Evolutionary conservation across 2,888 invertebrate species (phyloP), one percentile per base, ranked within the genome.

Genomic region (Hypselothyrea guttata): DNA sequence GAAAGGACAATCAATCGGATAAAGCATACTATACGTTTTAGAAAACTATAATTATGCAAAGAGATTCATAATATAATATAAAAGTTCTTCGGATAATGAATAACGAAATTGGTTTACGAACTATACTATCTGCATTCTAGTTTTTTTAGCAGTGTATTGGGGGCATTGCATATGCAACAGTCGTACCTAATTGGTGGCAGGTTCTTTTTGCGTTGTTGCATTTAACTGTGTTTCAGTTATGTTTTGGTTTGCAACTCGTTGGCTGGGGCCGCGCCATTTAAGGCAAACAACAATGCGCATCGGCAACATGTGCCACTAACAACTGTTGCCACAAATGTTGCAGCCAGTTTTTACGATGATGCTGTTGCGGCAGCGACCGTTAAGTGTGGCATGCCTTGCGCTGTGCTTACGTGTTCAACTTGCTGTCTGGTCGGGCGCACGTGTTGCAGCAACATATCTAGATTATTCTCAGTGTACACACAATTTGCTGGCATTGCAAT

Each of bases 281-380:
- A 37, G 59, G 47, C 57, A 22, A n/a, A 22, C 22, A 51, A 54
- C 67, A 72, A 59, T 61, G 60, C 47, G 16, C 70, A 52, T 44
- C 47, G 63, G 61, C 70, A 81, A 81, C 71, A 81, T 71, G 61
- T 74, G 75, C 49, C 71, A 62, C 65, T 74, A 65, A 71, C 77
- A 74, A 65, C 58, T 55, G 60, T 56, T 58, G 71, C 57, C 61
- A 54, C 40, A 60, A 60, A 60, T 71, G 76, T 72, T 62, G 60
- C 64, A 35, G 64, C 62, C 66, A 66, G 61, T 60, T 60, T 60
- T 57, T 74, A 53, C 68, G 47, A 16, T 31, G 45, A 34, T 56
- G 48, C 28, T 42, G 15, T 48, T 38, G 57, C 52, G 37, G 44
- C 44, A 27, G n/a, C 45, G 48, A 53, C 34, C 45, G 58, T 59